phyloP scores from a whole-genome alignment of 2,797 vertebrate genomes.

The Threskiornis aethiopicus region DNA sequence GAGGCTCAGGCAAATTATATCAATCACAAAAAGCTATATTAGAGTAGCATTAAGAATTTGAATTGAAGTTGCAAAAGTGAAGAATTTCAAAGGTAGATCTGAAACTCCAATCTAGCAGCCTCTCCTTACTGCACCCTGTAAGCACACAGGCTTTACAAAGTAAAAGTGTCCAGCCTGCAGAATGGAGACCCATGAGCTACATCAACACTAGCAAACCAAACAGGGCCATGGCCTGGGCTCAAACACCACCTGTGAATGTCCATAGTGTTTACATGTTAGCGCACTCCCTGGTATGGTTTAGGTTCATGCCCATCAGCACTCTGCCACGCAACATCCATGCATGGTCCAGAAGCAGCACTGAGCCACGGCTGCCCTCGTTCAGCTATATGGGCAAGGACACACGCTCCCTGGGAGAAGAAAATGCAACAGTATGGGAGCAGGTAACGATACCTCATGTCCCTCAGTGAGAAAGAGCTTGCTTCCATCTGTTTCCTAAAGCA shows the following conservation, averaged over 20 bases:
- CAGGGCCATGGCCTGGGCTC: background rate
- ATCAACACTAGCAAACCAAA: background rate
- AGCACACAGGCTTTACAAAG: background rate
- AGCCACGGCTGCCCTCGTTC: background rate
- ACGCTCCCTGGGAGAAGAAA: background rate
- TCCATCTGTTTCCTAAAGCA: background rate
- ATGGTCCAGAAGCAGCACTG: background rate
- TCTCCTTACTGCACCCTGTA: background rate
- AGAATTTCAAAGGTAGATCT: background rate
- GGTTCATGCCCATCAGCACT: background rate
- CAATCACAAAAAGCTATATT: background rate
- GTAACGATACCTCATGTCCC: background rate
- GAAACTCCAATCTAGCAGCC: background rate
- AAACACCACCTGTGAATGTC: background rate
- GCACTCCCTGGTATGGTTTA: background rate
- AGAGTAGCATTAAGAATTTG: background rate
- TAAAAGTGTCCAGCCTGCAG: background rate
- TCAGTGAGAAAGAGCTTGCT: background rate
- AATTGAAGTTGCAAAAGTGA: background rate
- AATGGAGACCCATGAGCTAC: background rate
- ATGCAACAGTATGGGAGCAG: background rate
- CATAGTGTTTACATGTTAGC: background rate
- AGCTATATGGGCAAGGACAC: background rate
- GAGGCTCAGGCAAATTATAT: slow-evolving; percentile 12
- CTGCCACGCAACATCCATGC: accelerated